Percentiles rank a stretch among this genome's conserved stretches.
Evolutionary conservation across 2,113 vertebrate species (phyloP).

Genomic region (Vombatus ursinus): DNA sequence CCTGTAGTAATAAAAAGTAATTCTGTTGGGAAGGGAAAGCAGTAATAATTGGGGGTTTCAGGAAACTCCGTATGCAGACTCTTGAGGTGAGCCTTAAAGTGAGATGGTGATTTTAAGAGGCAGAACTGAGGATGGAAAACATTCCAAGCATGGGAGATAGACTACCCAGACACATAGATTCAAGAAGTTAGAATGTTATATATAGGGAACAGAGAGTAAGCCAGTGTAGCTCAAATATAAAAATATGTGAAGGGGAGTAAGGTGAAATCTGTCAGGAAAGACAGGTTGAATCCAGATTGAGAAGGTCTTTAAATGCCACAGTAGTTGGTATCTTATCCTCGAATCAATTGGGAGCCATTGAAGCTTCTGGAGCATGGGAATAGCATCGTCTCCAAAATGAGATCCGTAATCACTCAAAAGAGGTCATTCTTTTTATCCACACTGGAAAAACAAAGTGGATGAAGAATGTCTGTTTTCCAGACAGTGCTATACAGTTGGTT

Average conservation of each 20-base stretch:
- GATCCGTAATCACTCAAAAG: neutral
- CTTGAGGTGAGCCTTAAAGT: neutral
- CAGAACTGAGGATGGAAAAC: neutral
- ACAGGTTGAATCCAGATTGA: neutral
- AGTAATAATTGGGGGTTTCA: neutral
- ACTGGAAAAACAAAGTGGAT: neutral
- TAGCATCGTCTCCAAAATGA: neutral
- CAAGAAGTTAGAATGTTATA: neutral
- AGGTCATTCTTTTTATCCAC: neutral
- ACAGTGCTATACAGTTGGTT: neutral
- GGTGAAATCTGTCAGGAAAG: neutral
- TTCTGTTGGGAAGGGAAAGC: neutral
- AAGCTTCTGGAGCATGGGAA: neutral
- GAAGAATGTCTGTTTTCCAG: neutral
- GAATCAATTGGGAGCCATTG: neutral
- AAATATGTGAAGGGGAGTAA: neutral
- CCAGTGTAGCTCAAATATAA: neutral
- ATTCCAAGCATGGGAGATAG: neutral
- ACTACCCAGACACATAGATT: neutral
- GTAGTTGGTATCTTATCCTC: neutral
- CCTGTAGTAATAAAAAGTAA: neutral
- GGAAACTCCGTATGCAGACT: neutral
- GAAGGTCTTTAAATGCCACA: neutral
- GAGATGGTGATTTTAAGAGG: neutral
- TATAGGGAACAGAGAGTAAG: neutral